These are phyloP conservation scores for Eristalinus sepulchralis DNA, from an alignment of 2,888 invertebrate species.

Conservation along the genomic window DNA sequence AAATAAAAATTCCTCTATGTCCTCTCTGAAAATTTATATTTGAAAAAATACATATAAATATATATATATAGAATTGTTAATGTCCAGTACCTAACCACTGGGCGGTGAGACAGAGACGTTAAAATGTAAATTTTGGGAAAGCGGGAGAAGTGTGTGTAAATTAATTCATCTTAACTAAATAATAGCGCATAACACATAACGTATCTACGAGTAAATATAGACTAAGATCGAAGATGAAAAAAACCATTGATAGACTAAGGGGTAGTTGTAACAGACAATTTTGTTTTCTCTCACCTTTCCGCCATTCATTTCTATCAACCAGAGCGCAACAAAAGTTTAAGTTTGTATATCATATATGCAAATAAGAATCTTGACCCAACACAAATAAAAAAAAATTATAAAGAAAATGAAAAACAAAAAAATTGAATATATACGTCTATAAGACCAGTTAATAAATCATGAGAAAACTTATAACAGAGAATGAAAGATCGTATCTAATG, in stretches of 20 bases:
- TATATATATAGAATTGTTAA: conserved; percentile 33
- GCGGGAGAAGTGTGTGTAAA: conserved; percentile 42
- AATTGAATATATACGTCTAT: background rate
- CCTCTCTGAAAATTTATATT: conserved; percentile 54
- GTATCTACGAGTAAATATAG: conserved; percentile 24
- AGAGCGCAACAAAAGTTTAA: conserved; percentile 33
- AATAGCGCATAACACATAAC: background rate
- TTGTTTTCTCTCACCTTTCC: background rate
- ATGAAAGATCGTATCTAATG: conserved; percentile 52
- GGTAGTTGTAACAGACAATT: conserved; percentile 27
- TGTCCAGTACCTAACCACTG: conserved; percentile 19
- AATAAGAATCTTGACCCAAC: conserved; percentile 42
- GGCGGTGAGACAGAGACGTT: conserved; percentile 22
- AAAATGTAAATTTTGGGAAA: conserved; percentile 55
- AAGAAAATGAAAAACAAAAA: conserved; percentile 14
- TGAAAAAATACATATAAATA: conserved; percentile 3
- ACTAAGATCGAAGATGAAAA: conserved; percentile 15
- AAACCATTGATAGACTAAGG: conserved; percentile 30
- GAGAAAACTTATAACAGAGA: conserved; percentile 18
- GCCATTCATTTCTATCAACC: background rate
- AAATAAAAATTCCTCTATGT: conserved; percentile 55
- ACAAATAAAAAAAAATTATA: conserved; percentile 27
- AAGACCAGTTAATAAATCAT: background rate
- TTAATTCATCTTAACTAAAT: conserved; percentile 25
- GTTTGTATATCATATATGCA: conserved; percentile 72